Evolutionary conservation across 2,113 vertebrate genomes (phyloP).

Genomic region (Scortum barcoo): DNA sequence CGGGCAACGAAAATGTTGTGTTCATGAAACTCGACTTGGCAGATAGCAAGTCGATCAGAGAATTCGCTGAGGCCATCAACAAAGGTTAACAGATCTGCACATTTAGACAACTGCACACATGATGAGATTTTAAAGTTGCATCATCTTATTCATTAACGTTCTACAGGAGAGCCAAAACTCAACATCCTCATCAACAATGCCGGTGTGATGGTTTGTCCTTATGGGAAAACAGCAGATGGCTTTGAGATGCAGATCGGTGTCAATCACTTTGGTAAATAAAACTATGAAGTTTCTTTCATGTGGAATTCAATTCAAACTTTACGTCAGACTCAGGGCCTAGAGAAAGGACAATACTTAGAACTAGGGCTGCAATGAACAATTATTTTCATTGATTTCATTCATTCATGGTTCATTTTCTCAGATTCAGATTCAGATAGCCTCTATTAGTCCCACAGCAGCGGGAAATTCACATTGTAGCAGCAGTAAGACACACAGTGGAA

Average conservation of each 20-base stretch:
- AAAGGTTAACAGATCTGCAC: constrained; percentile 61
- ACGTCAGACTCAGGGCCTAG: too few species aligned
- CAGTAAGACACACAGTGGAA: too few species aligned
- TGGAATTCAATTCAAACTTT: too few species aligned
- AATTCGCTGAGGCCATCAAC: constrained; percentile 84
- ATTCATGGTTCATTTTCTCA: too few species aligned
- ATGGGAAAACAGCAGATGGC: constrained; percentile 84
- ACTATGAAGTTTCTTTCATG: not conserved
- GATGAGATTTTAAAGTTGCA: not conserved
- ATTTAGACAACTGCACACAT: too few species aligned
- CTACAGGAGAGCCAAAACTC: constrained; percentile 80
- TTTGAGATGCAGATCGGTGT: constrained; percentile 89
- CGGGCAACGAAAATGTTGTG: constrained; percentile 75
- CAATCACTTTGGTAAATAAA: constrained; percentile 85
- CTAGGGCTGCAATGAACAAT: too few species aligned
- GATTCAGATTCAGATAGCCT: too few species aligned
- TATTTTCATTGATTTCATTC: too few species aligned
- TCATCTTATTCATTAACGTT: not conserved
- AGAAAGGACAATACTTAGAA: too few species aligned
- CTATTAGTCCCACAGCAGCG: too few species aligned
- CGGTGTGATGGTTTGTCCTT: constrained; percentile 87
- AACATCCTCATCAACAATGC: constrained; percentile 88
- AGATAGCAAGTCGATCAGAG: constrained; percentile 82
- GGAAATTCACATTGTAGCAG: too few species aligned
- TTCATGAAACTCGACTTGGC: constrained; percentile 83